Percentiles rank a stretch among this genome's conserved stretches.
These are phyloP conservation scores for Bettongia penicillata DNA, from an alignment of 2,113 vertebrate species.

Conservation along the genomic window DNA sequence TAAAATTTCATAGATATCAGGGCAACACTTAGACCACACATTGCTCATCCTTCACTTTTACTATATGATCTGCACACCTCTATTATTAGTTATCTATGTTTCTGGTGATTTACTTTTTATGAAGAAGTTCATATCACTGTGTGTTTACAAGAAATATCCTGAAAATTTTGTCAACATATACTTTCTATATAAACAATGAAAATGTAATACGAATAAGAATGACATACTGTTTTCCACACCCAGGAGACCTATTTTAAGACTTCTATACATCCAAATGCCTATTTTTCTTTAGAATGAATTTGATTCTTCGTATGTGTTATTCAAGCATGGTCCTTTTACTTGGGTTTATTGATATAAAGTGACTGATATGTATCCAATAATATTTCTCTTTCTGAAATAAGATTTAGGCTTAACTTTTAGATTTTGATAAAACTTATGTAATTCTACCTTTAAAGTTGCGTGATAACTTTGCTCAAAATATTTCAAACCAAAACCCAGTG, in stretches of 20 bases:
- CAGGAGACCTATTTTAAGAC: not conserved
- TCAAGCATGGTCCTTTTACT: not conserved
- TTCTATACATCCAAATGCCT: not conserved
- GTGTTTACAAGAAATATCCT: not conserved
- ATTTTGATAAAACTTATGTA: not conserved
- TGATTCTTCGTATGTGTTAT: not conserved
- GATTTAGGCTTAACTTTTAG: not conserved
- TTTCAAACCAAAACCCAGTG: not conserved
- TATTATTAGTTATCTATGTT: not conserved
- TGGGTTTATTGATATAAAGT: not conserved
- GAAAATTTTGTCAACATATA: not conserved
- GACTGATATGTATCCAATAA: not conserved
- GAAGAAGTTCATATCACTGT: not conserved
- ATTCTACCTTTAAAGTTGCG: not conserved
- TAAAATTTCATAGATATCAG: too few species aligned
- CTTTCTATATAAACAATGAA: not conserved
- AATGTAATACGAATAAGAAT: not conserved
- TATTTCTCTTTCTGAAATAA: not conserved
- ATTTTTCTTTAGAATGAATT: not conserved
- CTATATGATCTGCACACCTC: not conserved
- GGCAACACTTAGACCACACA: too few species aligned
- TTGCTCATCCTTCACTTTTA: not conserved
- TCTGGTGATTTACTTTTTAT: not conserved
- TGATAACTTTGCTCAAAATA: not conserved
- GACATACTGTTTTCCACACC: not conserved